Evolutionary conservation across 2,888 invertebrate species (phyloP).

Genomic region (Rhaphigaster nebulosa): DNA sequence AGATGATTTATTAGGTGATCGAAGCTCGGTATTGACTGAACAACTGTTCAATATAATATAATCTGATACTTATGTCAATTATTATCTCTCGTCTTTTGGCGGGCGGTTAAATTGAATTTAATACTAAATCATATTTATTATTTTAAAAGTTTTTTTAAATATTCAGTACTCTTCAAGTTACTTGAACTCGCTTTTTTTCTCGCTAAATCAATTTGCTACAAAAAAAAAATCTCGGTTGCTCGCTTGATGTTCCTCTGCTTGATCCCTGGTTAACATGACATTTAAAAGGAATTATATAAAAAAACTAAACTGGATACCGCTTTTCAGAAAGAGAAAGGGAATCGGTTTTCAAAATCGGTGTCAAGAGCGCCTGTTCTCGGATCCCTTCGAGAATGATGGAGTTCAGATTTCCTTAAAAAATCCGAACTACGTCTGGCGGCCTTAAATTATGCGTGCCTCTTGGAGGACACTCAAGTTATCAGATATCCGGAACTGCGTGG

Average conservation of each 20-base stretch:
- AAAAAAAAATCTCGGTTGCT: not conserved
- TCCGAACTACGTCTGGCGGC: not conserved
- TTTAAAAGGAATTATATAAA: not conserved
- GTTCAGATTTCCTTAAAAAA: not conserved
- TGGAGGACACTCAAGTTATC: slow-evolving; percentile 13
- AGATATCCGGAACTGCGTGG: slow-evolving; percentile 27
- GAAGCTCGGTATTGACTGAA: too few relatives aligned
- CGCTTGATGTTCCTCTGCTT: not conserved
- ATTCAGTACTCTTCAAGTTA: not conserved
- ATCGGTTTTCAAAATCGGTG: slow-evolving; percentile 11
- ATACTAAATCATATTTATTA: too few relatives aligned
- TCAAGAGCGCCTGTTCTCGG: not conserved
- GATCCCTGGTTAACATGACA: not conserved
- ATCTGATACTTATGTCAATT: too few relatives aligned
- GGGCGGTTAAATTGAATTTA: too few relatives aligned
- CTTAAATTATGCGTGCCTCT: not conserved
- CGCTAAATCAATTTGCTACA: too few relatives aligned
- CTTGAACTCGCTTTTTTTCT: too few relatives aligned
- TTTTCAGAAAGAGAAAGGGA: slow-evolving; percentile 36
- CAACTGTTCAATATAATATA: too few relatives aligned
- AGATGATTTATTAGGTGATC: too few relatives aligned
- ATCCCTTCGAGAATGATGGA: not conserved
- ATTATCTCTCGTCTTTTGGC: too few relatives aligned
- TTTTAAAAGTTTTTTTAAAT: too few relatives aligned
- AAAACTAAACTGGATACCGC: not conserved